Percentiles rank a stretch among this genome's conserved stretches.
These are phyloP conservation scores for Ptilodon capucinus DNA, from an alignment of 2,888 invertebrate species.

Conservation along the genomic window DNA sequence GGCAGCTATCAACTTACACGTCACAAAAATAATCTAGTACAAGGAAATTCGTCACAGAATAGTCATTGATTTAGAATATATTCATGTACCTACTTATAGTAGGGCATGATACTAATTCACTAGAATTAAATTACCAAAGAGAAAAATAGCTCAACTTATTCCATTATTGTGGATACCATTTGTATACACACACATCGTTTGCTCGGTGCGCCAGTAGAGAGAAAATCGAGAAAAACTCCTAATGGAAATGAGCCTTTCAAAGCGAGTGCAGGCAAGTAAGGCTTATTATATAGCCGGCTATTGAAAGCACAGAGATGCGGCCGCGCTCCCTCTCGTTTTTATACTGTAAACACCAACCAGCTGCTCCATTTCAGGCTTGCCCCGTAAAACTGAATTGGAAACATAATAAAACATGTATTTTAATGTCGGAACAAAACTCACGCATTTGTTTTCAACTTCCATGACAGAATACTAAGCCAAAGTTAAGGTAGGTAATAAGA, in stretches of 20 bases:
- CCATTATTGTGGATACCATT: too few relatives aligned
- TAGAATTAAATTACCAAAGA: too few relatives aligned
- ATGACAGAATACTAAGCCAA: conserved; percentile 24
- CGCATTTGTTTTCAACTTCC: conserved; percentile 42
- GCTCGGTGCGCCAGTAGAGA: conserved; percentile 21
- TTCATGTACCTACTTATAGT: too few relatives aligned
- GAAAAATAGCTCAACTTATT: too few relatives aligned
- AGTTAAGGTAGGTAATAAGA: too few relatives aligned
- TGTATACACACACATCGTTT: conserved; percentile 21
- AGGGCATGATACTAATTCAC: too few relatives aligned
- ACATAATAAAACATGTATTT: conserved; percentile 65
- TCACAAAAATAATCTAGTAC: too few relatives aligned
- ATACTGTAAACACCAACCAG: conserved; percentile 72
- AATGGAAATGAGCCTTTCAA: conserved; percentile 49
- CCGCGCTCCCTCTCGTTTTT: conserved; percentile 60
- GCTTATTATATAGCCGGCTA: conserved; percentile 48
- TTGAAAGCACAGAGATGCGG: conserved; percentile 53
- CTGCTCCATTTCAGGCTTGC: conserved; percentile 59
- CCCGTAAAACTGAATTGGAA: conserved; percentile 71
- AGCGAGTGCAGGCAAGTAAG: conserved; percentile 41
- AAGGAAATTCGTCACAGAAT: too few relatives aligned
- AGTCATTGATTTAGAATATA: too few relatives aligned
- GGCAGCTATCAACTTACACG: too few relatives aligned
- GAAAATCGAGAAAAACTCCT: conserved; percentile 43
- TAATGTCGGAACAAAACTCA: conserved; percentile 40